phyloP scores from a whole-genome alignment of 2,113 vertebrate species.

The Lycaon pictus region DNA sequence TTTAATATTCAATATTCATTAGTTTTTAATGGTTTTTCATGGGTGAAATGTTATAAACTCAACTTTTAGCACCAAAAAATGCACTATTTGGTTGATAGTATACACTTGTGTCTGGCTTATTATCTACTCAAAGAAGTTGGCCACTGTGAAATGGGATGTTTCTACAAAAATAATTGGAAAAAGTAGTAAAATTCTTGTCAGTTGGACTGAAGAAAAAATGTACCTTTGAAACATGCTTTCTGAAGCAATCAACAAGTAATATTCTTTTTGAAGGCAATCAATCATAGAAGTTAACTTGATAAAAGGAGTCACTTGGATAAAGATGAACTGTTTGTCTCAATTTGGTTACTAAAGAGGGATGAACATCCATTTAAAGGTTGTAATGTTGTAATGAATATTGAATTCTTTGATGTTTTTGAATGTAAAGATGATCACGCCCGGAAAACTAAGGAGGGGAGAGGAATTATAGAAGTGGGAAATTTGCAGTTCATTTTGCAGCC shows the following conservation, averaged over 20 bases:
- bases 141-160: neutral
- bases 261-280: constrained; percentile 76
- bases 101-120: constrained; percentile 40
- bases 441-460: neutral
- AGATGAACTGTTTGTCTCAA: constrained; percentile 74
- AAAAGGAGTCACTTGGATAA: constrained; percentile 77
- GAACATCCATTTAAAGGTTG: constrained; percentile 82
- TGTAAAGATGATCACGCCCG: neutral
- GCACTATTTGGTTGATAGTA: neutral
- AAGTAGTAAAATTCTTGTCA: constrained; percentile 73
- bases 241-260: constrained; percentile 71
- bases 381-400: constrained; percentile 76
- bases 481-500: neutral
- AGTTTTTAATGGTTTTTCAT: constrained; percentile 31
- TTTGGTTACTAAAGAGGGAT: constrained; percentile 74
- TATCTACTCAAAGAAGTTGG: neutral
- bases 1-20: constrained; percentile 69
- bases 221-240: constrained; percentile 79
- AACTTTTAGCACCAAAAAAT: constrained; percentile 47
- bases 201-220: constrained; percentile 78
- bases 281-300: constrained; percentile 75
- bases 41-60: constrained; percentile 56
- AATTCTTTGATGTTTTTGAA: constrained; percentile 70
- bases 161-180: constrained; percentile 71
- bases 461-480: neutral